These are phyloP conservation scores for Garrulus glandarius DNA, from an alignment of 2,797 vertebrate species.

Conservation along the genomic window DNA sequence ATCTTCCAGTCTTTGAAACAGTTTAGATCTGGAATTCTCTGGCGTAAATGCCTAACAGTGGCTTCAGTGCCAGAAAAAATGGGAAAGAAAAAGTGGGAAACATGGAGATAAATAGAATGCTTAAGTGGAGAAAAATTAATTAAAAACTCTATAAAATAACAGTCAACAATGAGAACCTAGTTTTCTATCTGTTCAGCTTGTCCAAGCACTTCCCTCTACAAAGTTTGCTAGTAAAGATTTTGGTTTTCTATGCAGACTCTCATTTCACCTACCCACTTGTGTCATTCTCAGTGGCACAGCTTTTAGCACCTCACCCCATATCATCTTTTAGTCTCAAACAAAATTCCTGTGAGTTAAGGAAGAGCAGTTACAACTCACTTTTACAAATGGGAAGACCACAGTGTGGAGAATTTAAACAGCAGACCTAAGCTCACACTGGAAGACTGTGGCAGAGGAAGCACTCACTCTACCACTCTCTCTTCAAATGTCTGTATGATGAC, in stretches of 20 bases:
- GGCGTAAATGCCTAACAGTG: neutral
- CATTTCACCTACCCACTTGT: neutral
- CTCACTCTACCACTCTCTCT: neutral
- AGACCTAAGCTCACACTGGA: neutral
- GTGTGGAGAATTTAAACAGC: neutral
- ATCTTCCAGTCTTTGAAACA: slow-evolving; percentile 24
- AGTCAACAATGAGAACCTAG: neutral
- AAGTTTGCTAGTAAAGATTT: neutral
- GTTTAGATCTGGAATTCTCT: slow-evolving; percentile 8
- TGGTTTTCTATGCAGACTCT: neutral
- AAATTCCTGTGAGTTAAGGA: neutral
- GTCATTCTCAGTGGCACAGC: neutral
- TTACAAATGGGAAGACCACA: neutral
- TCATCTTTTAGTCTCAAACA: neutral
- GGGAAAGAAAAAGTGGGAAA: neutral
- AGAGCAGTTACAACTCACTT: neutral
- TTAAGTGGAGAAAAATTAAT: neutral
- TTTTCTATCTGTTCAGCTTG: neutral
- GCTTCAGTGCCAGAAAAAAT: slow-evolving; percentile 10
- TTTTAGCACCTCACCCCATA: neutral
- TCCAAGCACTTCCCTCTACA: neutral
- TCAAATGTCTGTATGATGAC: neutral
- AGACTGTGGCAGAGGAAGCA: neutral
- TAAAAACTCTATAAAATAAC: neutral
- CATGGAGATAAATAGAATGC: neutral